These are phyloP conservation scores for Drosophila sp. DNA, from an alignment of 1,140 invertebrate genomes.

Conservation along the genomic window DNA sequence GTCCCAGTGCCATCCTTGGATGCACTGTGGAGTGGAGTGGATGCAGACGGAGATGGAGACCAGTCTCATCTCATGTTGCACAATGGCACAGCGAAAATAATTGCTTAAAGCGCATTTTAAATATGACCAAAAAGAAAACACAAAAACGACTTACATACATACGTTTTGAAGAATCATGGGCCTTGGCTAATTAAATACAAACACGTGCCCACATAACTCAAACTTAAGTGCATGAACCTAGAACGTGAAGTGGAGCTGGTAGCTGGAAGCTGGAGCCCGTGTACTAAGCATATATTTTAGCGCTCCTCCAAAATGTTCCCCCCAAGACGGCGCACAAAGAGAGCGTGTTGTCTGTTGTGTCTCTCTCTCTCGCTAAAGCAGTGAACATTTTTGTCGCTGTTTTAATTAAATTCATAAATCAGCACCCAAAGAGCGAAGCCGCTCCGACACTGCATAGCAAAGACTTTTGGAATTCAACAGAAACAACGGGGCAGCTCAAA, in stretches of 20 bases:
- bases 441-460: not conserved
- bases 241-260: constrained; percentile 1
- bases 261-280: no score
- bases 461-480: constrained; percentile 28
- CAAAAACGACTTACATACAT: constrained; percentile 34
- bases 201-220: constrained; percentile 75
- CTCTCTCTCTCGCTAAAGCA: not conserved
- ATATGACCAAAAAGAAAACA: constrained; percentile 64
- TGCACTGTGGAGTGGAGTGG: constrained; percentile 19
- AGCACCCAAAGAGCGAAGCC: constrained; percentile 33
- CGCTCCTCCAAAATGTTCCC: constrained; percentile 24
- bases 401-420: constrained; percentile 81
- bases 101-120: constrained; percentile 77
- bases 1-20: constrained; percentile 5
- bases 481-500: constrained; percentile 33
- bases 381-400: constrained; percentile 51
- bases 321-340: constrained; percentile 41
- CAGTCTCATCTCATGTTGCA: constrained; percentile 47
- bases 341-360: constrained; percentile 37
- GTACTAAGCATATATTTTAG: not conserved
- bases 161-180: constrained; percentile 42
- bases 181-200: constrained; percentile 76
- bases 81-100: constrained; percentile 73
- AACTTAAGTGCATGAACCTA: constrained; percentile 31
- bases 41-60: constrained; percentile 28